Conservation (phyloP, 2,888 invertebrate species). For the Hoplodrina ambigua region DNA sequence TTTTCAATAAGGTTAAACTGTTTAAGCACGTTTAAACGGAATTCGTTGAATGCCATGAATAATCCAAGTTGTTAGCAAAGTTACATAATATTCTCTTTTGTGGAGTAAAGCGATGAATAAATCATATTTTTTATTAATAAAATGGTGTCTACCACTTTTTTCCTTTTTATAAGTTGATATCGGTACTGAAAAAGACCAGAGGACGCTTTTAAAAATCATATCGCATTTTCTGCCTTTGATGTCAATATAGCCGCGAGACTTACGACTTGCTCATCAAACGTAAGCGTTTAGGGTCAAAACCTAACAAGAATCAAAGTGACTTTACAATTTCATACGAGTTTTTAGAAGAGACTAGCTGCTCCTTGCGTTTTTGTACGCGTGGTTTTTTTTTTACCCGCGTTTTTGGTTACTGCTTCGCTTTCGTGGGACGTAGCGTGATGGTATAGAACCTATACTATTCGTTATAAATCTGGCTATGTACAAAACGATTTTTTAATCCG, state of each 20-base stretch:
- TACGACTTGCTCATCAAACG: neutral
- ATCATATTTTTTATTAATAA: neutral
- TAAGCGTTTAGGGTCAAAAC: conserved; percentile 6
- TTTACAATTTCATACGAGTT: neutral
- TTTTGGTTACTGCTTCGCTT: too few species aligned
- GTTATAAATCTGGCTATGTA: too few species aligned
- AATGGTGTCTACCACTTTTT: neutral
- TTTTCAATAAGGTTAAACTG: neutral
- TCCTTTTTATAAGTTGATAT: neutral
- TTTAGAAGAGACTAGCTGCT: too few species aligned
- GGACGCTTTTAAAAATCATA: neutral
- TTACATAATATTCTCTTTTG: neutral
- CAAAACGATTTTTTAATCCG: too few species aligned
- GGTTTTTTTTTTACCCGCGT: too few species aligned
- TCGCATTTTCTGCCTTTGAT: neutral
- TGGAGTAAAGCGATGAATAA: neutral
- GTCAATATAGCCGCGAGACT: neutral
- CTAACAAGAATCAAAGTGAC: neutral
- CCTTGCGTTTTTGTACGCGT: too few species aligned
- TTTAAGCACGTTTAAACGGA: neutral
- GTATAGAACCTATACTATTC: too few species aligned
- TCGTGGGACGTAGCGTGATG: too few species aligned
- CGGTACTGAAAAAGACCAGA: neutral
- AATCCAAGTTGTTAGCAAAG: neutral
- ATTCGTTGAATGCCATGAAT: conserved; percentile 6